These are phyloP conservation scores for Callorhinus ursinus DNA, from an alignment of 2,113 vertebrate species.

Conservation along the genomic window DNA sequence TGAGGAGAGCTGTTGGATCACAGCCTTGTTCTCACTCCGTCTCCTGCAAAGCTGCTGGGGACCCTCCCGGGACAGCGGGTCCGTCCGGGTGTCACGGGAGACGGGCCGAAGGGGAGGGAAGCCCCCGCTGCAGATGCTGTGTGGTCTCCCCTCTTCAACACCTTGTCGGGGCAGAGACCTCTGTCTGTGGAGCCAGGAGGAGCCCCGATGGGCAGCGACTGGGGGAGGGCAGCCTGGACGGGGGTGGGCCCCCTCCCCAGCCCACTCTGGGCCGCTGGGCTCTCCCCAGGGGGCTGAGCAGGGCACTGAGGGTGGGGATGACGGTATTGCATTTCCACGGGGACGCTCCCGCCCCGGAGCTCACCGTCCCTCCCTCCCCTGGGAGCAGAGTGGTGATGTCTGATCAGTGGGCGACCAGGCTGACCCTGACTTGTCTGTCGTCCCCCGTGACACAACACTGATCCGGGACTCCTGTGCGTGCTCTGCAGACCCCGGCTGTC, in stretches of 20 bases:
- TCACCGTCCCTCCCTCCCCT: neutral
- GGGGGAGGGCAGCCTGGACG: neutral
- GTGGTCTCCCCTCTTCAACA: fast-evolving
- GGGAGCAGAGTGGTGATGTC: neutral
- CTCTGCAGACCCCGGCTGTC: neutral
- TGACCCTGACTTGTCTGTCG: neutral
- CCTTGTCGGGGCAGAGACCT: neutral
- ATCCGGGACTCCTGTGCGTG: neutral
- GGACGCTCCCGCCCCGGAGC: too few relatives aligned
- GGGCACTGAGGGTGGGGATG: too few relatives aligned
- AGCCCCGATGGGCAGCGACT: fast-evolving
- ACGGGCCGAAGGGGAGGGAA: fast-evolving
- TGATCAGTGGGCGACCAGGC: neutral
- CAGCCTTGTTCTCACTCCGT: neutral
- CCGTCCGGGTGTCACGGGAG: fast-evolving
- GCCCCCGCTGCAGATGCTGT: neutral
- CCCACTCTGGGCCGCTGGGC: neutral
- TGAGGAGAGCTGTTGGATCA: neutral
- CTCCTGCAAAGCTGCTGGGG: neutral
- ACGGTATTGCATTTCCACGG: neutral
- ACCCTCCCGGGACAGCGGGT: neutral
- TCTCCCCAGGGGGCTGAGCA: neutral
- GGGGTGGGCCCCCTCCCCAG: too few relatives aligned
- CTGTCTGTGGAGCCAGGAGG: neutral
- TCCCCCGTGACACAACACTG: neutral